These are phyloP conservation scores for Mesembrinibis cayennensis DNA, from an alignment of 2,113 vertebrate species.

Conservation along the genomic window DNA sequence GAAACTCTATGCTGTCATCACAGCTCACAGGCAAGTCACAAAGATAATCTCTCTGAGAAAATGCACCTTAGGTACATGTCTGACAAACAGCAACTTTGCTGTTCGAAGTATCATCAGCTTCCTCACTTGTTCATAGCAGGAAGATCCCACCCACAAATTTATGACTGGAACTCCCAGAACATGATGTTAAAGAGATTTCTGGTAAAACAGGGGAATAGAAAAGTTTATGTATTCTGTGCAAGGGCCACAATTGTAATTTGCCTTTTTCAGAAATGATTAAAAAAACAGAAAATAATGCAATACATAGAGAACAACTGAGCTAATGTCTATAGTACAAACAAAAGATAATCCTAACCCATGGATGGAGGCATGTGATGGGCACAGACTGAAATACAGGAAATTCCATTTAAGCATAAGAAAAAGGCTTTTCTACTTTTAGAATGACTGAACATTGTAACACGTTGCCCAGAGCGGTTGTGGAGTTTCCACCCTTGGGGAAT, in stretches of 20 bases:
- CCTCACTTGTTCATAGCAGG: not conserved
- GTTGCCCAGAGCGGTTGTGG: accelerated
- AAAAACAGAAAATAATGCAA: not conserved
- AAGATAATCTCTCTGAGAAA: not conserved
- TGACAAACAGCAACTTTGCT: not conserved
- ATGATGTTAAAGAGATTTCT: not conserved
- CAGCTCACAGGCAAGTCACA: not conserved
- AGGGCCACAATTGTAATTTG: not conserved
- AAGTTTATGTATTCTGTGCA: not conserved
- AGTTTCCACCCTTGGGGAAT: not conserved
- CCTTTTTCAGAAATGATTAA: not conserved
- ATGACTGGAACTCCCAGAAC: not conserved
- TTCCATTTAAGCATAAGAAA: not conserved
- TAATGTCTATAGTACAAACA: not conserved
- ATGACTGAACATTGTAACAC: not conserved
- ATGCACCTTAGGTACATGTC: not conserved
- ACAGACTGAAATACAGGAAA: not conserved
- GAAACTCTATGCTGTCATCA: not conserved
- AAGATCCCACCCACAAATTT: not conserved
- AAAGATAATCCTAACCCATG: not conserved
- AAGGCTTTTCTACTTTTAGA: not conserved
- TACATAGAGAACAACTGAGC: not conserved
- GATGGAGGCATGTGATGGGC: accelerated
- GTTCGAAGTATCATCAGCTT: not conserved
- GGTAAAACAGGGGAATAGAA: not conserved